Evolutionary conservation across 2,113 vertebrate species (phyloP), one percentile per base, ranked within the genome.

Genomic region (Onychostoma macrolepis): DNA sequence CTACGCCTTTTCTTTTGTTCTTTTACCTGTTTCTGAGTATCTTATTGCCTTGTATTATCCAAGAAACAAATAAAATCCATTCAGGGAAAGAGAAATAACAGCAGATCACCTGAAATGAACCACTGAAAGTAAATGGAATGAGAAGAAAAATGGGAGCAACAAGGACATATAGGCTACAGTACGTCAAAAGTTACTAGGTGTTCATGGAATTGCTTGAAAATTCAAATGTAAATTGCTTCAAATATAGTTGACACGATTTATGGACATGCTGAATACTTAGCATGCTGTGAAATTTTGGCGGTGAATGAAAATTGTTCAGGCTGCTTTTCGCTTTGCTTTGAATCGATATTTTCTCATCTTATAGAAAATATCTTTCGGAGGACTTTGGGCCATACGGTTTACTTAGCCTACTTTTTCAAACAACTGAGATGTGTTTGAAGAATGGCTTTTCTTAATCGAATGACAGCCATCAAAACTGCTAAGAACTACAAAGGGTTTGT

Each of bases 1-100:
- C 86, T 87, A 89, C 86, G 75, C 88, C 87, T 89, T 87, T 87
- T 63, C 75, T 80, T 89, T 89, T 90, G 89, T 90, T 90, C 87
- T 82, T 85, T 83, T 84, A 86, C 89, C 89, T 87, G 86, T 48
- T 82, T 84, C 84, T 12, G 63, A 43, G 67, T 83, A 87, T 87
- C 86, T 86, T 86, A 89, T 87, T 89, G 86, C 83, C 74, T 65
- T 80, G 41, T 33, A 80, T 87, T 89, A 89, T 83, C 72, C 72
- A 85, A 87, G 61, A 85, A 87, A 67, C 65, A 74, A 33, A 15
- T 38, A 50, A 77, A 83, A 86, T 87, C 58, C 67, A 79, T 63
- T 84, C 67, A 36, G 81, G 71, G 76, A 83, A 74, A 43, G 6
- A 43, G 50, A 53, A 76, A 81, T 81, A 81, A 65, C n/a, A 38